phyloP scores from a whole-genome alignment of 2,888 invertebrate genomes.

The Aquatica leii region DNA sequence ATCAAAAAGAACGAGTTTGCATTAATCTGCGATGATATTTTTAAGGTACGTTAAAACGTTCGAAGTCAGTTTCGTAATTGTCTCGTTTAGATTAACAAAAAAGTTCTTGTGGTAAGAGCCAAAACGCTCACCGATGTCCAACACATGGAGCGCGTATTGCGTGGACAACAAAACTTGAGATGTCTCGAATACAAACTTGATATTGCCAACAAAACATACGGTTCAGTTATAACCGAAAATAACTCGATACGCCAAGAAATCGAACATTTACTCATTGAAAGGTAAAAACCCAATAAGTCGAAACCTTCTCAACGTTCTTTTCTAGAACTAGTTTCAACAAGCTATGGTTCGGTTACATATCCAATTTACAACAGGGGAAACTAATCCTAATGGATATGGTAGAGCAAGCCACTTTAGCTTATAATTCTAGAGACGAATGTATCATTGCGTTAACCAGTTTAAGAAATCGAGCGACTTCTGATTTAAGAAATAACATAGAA shows the following conservation, averaged over 20 bases:
- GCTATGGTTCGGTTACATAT: conserved; percentile 79
- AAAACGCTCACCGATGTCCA: no score
- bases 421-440: conserved; percentile 86
- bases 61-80: no score
- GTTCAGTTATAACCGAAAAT: conserved; percentile 78
- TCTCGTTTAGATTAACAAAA: no score
- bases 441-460: conserved; percentile 81
- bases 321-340: conserved; percentile 82
- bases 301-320: no score
- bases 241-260: conserved; percentile 78
- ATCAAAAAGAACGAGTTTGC: no score
- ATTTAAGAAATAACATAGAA: conserved; percentile 72
- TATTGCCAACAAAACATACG: conserved; percentile 79
- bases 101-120: no score
- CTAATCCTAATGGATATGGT: conserved; percentile 84
- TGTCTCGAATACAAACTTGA: conserved; percentile 79
- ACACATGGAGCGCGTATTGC: no score
- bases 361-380: conserved; percentile 79
- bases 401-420: conserved; percentile 87
- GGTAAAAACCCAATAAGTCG: no score
- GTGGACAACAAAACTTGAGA: conserved; percentile 62
- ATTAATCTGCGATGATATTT: no score
- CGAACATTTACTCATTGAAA: conserved; percentile 81
- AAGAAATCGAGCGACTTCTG: conserved; percentile 79
- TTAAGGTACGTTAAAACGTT: no score